These are phyloP conservation scores for Scartelaos histophorus DNA, from an alignment of 2,113 vertebrate genomes.

Conservation along the genomic window DNA sequence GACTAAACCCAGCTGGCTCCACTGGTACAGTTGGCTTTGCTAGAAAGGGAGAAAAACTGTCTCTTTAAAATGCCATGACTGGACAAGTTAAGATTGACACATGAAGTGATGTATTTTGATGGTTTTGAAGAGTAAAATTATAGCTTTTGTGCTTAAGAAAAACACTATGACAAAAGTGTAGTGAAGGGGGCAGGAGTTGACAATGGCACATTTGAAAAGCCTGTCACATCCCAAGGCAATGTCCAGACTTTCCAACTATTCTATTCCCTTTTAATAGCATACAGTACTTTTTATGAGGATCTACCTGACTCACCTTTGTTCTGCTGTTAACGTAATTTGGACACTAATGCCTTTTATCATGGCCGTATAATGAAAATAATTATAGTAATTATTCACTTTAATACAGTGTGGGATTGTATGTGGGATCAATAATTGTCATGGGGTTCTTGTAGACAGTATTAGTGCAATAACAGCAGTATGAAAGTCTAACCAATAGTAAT, in stretches of 20 bases:
- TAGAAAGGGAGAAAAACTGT: background rate
- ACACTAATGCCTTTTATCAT: slow-evolving; percentile 36
- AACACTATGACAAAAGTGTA: slow-evolving; percentile 9
- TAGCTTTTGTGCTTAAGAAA: slow-evolving; percentile 19
- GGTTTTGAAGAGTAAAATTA: slow-evolving; percentile 28
- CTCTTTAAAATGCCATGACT: background rate
- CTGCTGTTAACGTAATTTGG: slow-evolving; percentile 46
- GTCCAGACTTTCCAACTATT: slow-evolving; percentile 40
- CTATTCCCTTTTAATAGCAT: slow-evolving; percentile 56
- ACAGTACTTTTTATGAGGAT: slow-evolving; percentile 56
- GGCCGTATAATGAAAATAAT: slow-evolving; percentile 33
- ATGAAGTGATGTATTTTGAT: background rate
- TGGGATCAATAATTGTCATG: slow-evolving; percentile 10
- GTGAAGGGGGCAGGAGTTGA: slow-evolving; percentile 20
- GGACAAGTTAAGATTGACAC: slow-evolving; percentile 18
- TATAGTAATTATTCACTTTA: slow-evolving; percentile 39
- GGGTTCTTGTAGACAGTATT: background rate
- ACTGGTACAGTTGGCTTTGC: background rate
- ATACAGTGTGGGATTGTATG: slow-evolving; percentile 10
- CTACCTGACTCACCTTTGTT: slow-evolving; percentile 54
- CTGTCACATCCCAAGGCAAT: slow-evolving; percentile 30
- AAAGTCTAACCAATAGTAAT: background rate
- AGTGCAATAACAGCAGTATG: background rate
- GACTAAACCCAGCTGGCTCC: background rate
- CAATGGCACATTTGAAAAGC: slow-evolving; percentile 50